Percentiles rank a stretch among this genome's conserved stretches.
These are phyloP conservation scores for Ormia ochracea DNA, from an alignment of 2,888 invertebrate genomes.

Conservation along the genomic window DNA sequence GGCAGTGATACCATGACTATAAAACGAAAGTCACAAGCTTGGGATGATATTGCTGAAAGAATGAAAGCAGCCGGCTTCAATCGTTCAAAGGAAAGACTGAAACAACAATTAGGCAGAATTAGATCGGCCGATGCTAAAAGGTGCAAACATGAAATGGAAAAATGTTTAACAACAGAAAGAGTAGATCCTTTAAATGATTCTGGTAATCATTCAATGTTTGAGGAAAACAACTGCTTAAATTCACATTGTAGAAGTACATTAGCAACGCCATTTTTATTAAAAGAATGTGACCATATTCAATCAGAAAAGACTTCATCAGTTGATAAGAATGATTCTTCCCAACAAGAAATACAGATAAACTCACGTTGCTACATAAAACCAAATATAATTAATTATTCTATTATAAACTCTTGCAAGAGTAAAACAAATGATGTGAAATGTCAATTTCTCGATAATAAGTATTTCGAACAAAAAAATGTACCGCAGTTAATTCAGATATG, in stretches of 20 bases:
- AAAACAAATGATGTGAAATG: not conserved
- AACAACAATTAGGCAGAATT: slow-evolving; percentile 63
- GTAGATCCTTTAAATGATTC: not conserved
- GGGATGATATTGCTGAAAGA: slow-evolving; percentile 61
- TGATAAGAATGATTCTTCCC: slow-evolving; percentile 12
- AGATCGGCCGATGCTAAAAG: slow-evolving; percentile 59
- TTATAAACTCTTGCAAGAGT: not conserved
- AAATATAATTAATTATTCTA: slow-evolving; percentile 9
- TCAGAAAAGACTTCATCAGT: slow-evolving; percentile 37
- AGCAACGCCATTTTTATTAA: not conserved
- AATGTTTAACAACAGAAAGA: not conserved
- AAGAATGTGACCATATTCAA: slow-evolving; percentile 47
- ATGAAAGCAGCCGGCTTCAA: slow-evolving; percentile 63
- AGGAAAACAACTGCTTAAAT: not conserved
- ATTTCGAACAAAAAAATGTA: slow-evolving; percentile 30
- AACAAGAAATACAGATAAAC: not conserved
- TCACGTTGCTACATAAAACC: not conserved
- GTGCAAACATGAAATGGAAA: slow-evolving; percentile 53
- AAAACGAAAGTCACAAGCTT: slow-evolving; percentile 62
- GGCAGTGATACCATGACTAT: slow-evolving; percentile 62
- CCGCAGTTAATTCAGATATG: not conserved
- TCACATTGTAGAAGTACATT: not conserved
- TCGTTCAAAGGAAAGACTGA: slow-evolving; percentile 62
- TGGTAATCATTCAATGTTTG: not conserved
- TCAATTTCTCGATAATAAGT: slow-evolving; percentile 10